Percentiles rank a stretch among this genome's conserved stretches.
These are phyloP conservation scores for Drosophila punjabiensis DNA, from an alignment of 1,140 invertebrate species.

Conservation along the genomic window DNA sequence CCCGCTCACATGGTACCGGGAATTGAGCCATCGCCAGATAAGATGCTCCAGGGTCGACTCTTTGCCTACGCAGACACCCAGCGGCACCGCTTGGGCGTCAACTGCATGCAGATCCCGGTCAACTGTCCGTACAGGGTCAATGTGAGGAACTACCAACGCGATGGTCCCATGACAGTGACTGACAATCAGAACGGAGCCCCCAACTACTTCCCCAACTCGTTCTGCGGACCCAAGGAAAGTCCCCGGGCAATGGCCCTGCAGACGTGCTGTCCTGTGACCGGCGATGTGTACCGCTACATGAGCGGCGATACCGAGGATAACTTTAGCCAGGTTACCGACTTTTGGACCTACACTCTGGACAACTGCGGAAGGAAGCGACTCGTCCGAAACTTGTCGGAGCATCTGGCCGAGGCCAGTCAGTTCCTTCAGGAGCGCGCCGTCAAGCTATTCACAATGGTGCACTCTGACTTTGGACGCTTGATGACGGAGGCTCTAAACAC, in stretches of 20 bases:
- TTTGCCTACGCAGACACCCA: slow-evolving; percentile 96
- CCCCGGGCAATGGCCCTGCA: slow-evolving; percentile 55
- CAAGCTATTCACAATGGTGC: slow-evolving; percentile 90
- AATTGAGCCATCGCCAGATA: slow-evolving; percentile 94
- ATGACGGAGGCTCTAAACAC: slow-evolving; percentile 88
- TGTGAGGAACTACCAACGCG: slow-evolving; percentile 91
- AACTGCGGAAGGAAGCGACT: slow-evolving; percentile 90
- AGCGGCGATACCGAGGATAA: slow-evolving; percentile 94
- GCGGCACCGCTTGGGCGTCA: slow-evolving; percentile 94
- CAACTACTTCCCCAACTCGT: slow-evolving; percentile 96
- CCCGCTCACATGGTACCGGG: slow-evolving; percentile 95
- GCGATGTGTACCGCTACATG: slow-evolving; percentile 91
- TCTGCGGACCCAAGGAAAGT: slow-evolving; percentile 89
- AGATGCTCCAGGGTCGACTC: slow-evolving; percentile 94
- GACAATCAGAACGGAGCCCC: slow-evolving; percentile 90
- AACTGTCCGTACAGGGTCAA: slow-evolving; percentile 89
- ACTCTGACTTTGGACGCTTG: slow-evolving; percentile 89
- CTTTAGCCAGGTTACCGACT: slow-evolving; percentile 92
- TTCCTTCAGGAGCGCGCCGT: slow-evolving; percentile 94
- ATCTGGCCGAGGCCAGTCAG: slow-evolving; percentile 91
- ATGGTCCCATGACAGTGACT: slow-evolving; percentile 89
- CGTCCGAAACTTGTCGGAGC: slow-evolving; percentile 92
- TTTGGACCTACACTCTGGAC: slow-evolving; percentile 93
- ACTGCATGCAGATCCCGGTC: slow-evolving; percentile 94
- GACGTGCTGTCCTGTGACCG: slow-evolving; percentile 84